A percentile compares a stretch with the other conserved stretches of the same genome.
These are phyloP conservation scores for Anolis sagrei DNA, from an alignment of 2,113 vertebrate species.

Conservation along the genomic window DNA sequence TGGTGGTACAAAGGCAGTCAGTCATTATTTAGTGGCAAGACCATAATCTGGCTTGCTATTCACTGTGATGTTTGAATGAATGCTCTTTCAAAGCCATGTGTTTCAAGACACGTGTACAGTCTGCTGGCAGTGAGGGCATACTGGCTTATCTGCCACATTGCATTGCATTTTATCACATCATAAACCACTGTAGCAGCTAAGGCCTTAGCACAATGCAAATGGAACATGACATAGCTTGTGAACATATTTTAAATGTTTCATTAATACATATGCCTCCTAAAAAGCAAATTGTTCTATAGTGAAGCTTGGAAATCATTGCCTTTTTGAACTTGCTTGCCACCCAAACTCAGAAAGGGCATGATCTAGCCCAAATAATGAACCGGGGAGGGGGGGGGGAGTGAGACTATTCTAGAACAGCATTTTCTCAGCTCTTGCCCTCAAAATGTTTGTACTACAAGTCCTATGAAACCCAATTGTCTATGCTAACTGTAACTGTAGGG, in stretches of 20 bases:
- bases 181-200: neutral
- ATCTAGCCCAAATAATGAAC: neutral
- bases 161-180: conserved; percentile 23
- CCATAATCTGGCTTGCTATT: neutral
- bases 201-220: conserved; percentile 9
- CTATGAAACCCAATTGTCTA: neutral
- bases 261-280: conserved; percentile 19
- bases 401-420: neutral
- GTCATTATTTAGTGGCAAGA: neutral
- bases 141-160: neutral
- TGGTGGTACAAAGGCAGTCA: neutral
- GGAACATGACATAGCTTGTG: conserved; percentile 17
- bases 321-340: conserved; percentile 1
- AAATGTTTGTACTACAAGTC: neutral
- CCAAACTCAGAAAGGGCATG: neutral
- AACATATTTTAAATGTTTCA: conserved; percentile 46
- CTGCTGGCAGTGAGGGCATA: neutral
- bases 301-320: conserved; percentile 11
- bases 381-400: neutral
- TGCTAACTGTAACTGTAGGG: neutral
- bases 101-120: neutral
- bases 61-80: neutral
- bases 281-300: conserved; percentile 23
- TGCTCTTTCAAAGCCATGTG: neutral
- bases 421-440: neutral